Conservation (phyloP, 2,888 invertebrate genomes). For the Pinctada fucata region DNA sequence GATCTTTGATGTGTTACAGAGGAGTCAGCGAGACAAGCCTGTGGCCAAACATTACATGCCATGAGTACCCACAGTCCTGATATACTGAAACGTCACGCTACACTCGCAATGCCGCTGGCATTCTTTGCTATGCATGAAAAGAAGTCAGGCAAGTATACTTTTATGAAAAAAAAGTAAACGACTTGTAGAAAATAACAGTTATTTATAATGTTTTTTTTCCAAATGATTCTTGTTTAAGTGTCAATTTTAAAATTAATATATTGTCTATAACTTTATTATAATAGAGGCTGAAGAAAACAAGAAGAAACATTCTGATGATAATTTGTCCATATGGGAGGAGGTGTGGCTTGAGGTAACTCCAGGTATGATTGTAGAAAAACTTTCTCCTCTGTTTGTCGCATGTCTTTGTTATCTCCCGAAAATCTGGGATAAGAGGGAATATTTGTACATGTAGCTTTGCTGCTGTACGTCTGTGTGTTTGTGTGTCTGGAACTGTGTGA, state of each 20-base stretch:
- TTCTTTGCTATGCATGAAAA: conserved; percentile 93
- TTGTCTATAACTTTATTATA: too few species aligned
- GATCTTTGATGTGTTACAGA: conserved; percentile 79
- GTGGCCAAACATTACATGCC: conserved; percentile 83
- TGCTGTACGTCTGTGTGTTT: too few species aligned
- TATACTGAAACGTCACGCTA: conserved; percentile 86
- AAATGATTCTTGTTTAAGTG: too few species aligned
- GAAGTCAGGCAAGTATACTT: conserved; percentile 80
- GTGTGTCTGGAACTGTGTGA: too few species aligned
- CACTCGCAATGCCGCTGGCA: conserved; percentile 87
- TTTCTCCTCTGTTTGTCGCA: background rate
- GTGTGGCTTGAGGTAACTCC: conserved; percentile 93
- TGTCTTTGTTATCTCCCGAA: too few species aligned
- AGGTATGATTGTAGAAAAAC: conserved; percentile 70
- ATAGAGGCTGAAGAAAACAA: conserved; percentile 10
- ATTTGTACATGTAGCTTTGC: too few species aligned
- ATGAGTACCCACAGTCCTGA: conserved; percentile 89
- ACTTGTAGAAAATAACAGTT: too few species aligned
- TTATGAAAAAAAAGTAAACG: too few species aligned
- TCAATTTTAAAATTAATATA: too few species aligned
- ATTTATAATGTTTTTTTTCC: background rate
- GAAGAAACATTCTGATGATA: conserved; percentile 43
- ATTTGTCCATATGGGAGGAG: conserved; percentile 85
- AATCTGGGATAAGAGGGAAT: too few species aligned
- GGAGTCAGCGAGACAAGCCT: conserved; percentile 83